Evolutionary conservation across 2,797 vertebrate genomes (phyloP).

Genomic region (Hydrocynus forskahlii): DNA sequence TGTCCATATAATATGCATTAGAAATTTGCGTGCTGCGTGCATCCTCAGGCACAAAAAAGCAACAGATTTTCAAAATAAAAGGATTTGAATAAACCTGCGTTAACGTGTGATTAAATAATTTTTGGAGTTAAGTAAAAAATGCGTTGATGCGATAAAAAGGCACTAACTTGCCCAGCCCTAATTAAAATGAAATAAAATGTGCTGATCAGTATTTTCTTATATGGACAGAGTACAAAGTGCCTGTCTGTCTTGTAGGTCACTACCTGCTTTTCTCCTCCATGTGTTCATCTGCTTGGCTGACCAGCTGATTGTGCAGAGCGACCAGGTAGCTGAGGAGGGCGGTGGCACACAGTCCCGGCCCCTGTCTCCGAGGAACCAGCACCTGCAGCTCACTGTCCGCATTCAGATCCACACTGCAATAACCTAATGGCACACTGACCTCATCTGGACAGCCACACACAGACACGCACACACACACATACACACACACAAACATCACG

Average conservation of each 20-base stretch:
- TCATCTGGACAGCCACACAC: constrained; percentile 76
- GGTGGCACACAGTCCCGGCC: constrained; percentile 88
- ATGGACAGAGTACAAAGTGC: constrained; percentile 41
- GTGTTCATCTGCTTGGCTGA: constrained; percentile 79
- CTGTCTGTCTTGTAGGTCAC: constrained; percentile 60
- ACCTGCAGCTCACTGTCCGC: constrained; percentile 78
- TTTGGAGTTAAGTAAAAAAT: too few relatives aligned
- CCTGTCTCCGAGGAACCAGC: constrained; percentile 84
- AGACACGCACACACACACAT: constrained; percentile 13
- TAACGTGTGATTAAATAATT: too few relatives aligned
- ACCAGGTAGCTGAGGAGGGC: constrained; percentile 91
- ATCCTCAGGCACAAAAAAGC: too few relatives aligned
- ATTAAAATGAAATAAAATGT: background rate
- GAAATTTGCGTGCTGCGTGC: too few relatives aligned
- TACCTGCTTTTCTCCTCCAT: constrained; percentile 81
- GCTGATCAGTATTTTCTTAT: background rate
- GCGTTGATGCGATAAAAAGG: too few relatives aligned
- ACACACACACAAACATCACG: too few relatives aligned
- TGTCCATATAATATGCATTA: too few relatives aligned
- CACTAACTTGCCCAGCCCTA: too few relatives aligned
- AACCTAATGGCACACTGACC: constrained; percentile 84
- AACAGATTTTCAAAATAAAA: too few relatives aligned
- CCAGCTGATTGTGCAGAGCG: constrained; percentile 84
- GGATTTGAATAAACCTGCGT: too few relatives aligned
- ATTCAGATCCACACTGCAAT: constrained; percentile 79